Evolutionary conservation across 2,113 vertebrate genomes (phyloP).

Genomic region (Rynchops niger): DNA sequence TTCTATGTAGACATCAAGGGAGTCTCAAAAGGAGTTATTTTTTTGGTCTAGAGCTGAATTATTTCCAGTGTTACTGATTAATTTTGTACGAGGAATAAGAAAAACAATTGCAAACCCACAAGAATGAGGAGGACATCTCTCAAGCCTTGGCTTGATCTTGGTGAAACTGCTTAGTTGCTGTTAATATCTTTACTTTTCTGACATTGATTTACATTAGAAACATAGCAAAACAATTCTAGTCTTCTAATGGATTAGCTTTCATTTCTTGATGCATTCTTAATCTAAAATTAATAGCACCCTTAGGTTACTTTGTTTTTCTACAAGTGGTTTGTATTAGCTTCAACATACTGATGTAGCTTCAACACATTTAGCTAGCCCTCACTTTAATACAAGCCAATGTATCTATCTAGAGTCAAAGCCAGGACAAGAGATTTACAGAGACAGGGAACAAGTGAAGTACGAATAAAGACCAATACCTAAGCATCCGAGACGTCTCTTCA

Average conservation of each 20-base stretch:
- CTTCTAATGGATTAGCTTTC: slow-evolving; percentile 54
- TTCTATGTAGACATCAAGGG: neutral
- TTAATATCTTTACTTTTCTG: slow-evolving; percentile 52
- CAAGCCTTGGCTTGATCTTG: slow-evolving; percentile 41
- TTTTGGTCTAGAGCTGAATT: neutral
- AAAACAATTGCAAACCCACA: neutral
- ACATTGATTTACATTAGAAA: slow-evolving; percentile 57
- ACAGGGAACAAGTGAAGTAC: neutral
- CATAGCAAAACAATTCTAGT: slow-evolving; percentile 34
- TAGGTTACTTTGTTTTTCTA: slow-evolving; percentile 29
- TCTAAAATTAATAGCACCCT: slow-evolving; percentile 64
- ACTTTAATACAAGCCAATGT: neutral
- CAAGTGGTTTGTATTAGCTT: slow-evolving; percentile 14
- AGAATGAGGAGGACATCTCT: neutral
- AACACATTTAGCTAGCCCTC: neutral
- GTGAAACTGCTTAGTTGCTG: slow-evolving; percentile 47
- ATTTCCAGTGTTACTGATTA: neutral
- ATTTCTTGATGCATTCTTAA: slow-evolving; percentile 27
- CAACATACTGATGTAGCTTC: neutral
- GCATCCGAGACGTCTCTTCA: neutral
- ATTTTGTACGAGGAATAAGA: slow-evolving; percentile 20
- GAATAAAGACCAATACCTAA: neutral
- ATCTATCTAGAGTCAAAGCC: neutral
- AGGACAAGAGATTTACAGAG: neutral
- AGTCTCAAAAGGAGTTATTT: neutral